phyloP scores from a whole-genome alignment of 2,797 vertebrate species.

The Myoxocephalus aenaeus region DNA sequence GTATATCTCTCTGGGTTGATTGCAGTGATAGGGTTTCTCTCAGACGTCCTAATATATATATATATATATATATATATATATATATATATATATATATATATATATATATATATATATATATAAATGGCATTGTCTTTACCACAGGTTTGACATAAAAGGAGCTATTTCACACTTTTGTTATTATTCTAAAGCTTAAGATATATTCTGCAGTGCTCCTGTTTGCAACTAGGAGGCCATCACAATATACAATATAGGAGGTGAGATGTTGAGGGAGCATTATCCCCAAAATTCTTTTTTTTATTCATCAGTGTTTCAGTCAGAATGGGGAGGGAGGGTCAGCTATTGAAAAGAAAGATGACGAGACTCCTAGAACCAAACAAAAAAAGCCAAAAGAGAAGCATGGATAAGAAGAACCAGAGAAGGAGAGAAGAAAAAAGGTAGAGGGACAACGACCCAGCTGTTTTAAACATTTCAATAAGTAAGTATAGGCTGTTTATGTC shows the following conservation, averaged over 20 bases:
- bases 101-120: too few relatives aligned
- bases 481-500: neutral
- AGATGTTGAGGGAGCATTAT: too few relatives aligned
- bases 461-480: neutral
- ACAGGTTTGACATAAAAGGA: too few relatives aligned
- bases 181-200: neutral
- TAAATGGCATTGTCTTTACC: too few relatives aligned
- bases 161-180: neutral
- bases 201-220: neutral
- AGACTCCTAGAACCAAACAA: neutral
- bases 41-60: neutral
- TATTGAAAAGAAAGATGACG: neutral
- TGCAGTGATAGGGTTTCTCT: neutral
- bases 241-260: neutral
- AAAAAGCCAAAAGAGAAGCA: neutral
- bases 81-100: neutral
- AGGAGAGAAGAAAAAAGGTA: neutral
- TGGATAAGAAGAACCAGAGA: neutral
- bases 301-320: neutral
- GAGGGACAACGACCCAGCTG: neutral
- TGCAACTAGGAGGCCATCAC: neutral
- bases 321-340: neutral
- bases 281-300: neutral
- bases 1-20: too few relatives aligned
- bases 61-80: too few relatives aligned